A percentile compares a stretch with the other conserved stretches of the same genome.
Evolutionary conservation across 1,140 invertebrate genomes (phyloP).

Genomic region (Dreissena polymorpha): DNA sequence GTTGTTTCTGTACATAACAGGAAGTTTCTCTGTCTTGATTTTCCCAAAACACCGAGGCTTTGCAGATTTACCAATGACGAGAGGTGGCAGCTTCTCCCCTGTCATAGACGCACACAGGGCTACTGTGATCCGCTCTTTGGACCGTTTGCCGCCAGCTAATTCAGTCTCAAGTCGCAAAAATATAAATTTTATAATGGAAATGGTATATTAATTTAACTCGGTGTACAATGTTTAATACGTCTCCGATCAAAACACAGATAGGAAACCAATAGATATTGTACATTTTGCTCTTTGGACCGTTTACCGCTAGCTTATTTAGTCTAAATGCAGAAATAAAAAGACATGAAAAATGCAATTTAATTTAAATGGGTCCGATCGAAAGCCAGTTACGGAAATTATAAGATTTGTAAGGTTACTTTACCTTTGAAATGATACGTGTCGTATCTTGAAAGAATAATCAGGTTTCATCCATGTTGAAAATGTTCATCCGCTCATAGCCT

Average conservation of each 20-base stretch:
- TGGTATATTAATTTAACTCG: background rate
- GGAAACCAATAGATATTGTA: background rate
- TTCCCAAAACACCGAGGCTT: slow-evolving; percentile 52
- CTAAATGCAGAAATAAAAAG: background rate
- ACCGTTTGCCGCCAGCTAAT: slow-evolving; percentile 53
- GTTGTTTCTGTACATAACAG: slow-evolving; percentile 43
- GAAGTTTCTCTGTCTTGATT: slow-evolving; percentile 21
- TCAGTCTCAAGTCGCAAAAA: slow-evolving; percentile 1
- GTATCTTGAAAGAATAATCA: slow-evolving; percentile 52
- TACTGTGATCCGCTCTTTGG: slow-evolving; percentile 58
- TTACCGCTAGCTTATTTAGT: background rate
- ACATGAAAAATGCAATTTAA: background rate
- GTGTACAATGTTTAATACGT: no score
- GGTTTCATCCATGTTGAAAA: slow-evolving; percentile 65
- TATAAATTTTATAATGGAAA: background rate
- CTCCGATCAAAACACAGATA: background rate
- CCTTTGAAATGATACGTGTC: slow-evolving; percentile 37
- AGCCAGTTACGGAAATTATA: no score
- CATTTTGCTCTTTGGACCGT: background rate
- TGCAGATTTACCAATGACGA: slow-evolving; percentile 53
- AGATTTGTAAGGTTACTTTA: slow-evolving; percentile 5
- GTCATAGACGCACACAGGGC: slow-evolving; percentile 49
- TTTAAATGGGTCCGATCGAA: no score
- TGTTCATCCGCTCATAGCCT: slow-evolving; percentile 53
- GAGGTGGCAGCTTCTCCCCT: slow-evolving; percentile 54